A percentile compares a stretch with the other conserved stretches of the same genome.
phyloP scores from a whole-genome alignment of 2,888 invertebrate genomes.

The Pocota personata region DNA sequence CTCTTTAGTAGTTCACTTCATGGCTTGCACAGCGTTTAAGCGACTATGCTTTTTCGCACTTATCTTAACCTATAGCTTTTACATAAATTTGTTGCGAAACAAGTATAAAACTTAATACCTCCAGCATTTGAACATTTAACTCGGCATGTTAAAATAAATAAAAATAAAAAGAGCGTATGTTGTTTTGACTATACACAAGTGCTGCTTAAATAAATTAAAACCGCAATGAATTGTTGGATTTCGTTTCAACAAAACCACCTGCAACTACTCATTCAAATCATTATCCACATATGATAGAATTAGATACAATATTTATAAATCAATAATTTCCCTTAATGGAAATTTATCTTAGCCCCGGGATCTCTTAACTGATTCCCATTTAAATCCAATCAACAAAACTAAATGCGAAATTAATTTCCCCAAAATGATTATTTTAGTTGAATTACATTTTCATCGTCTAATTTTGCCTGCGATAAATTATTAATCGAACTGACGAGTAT shows the following conservation, averaged over 20 bases:
- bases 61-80: no score
- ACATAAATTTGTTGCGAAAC: no score
- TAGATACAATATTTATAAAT: constrained; percentile 25
- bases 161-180: not conserved
- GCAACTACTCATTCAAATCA: constrained; percentile 8
- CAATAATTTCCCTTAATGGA: constrained; percentile 33
- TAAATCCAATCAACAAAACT: constrained; percentile 70
- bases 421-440: constrained; percentile 70
- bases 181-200: not conserved
- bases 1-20: no score
- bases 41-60: no score
- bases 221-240: constrained; percentile 47
- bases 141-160: no score
- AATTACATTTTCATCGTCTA: constrained; percentile 73
- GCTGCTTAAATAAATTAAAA: not conserved
- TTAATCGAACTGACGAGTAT: constrained; percentile 70
- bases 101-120: no score
- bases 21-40: no score
- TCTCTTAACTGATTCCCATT: constrained; percentile 67
- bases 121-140: no score
- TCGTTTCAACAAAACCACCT: not conserved
- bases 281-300: not conserved
- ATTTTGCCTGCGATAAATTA: constrained; percentile 65
- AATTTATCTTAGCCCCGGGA: constrained; percentile 30
- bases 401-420: constrained; percentile 71